Base-by-base conservation (phyloP, 2,113 vertebrate genomes). In the Neomonachus schauinslandi region DNA sequence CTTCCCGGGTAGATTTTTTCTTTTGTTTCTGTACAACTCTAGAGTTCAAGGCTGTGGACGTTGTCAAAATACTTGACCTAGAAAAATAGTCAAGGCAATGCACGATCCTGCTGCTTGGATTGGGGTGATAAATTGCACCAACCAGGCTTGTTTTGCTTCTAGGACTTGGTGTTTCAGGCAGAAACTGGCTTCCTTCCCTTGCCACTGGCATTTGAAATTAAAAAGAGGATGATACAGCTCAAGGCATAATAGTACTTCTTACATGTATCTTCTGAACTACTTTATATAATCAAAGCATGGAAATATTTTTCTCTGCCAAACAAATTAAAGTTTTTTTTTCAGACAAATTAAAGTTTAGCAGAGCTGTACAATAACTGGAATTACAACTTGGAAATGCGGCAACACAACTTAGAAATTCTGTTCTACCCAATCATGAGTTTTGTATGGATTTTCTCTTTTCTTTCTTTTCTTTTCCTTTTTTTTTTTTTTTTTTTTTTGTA, bases 1-100 rank as follows among this genome's bases (percentile, higher is more conserved):
- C 26, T 81, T 77, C 39, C 69, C n/a, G 46, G 12, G 16, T 19
- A 16, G 51, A 71, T 42, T 79, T 51, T 84, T 84, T 51, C 18
- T 49, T 87, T 24, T 86, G 5, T 74, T 93, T 31, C 55, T 88
- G 28, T 80, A 31, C 2, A 82, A 74, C 46, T 91, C 76, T 71
- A n/a, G 57, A 85, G 61, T 92, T 97, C 94, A 95, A 95, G 71
- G 21, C 80, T 67, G 13, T 31, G 39, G 51, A 80, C 72, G 33
- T 61, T 91, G 69, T 97, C 53, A 95, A 96, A 94, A 89, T n/a
- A 36, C 59, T 80, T 95, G 97, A 97, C 96, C 97, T 97, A 94
- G 96, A 98, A 98, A 97, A 97, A 92, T 4, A 88, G 91, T 87
- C 55, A 76, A 79, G 46, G 89, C 42, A 33, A 80, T 36, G 8